These are phyloP conservation scores for Anguilla megastoma DNA, from an alignment of 2,797 vertebrate species.

Conservation along the genomic window DNA sequence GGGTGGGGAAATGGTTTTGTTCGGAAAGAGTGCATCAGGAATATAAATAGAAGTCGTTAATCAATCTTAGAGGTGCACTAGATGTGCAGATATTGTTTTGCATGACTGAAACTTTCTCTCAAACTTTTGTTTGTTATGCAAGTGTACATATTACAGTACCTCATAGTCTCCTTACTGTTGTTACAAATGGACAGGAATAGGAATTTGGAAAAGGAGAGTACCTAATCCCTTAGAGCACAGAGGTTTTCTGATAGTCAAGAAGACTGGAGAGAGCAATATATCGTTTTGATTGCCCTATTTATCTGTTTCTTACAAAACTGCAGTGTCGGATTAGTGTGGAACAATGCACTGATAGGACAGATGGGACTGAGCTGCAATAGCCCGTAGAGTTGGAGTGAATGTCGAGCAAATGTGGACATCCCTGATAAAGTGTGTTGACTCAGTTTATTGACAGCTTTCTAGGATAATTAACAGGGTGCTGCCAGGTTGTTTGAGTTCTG, in stretches of 20 bases:
- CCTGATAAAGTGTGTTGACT: neutral
- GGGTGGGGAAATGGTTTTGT: neutral
- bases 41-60: conserved; percentile 25
- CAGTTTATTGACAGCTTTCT: neutral
- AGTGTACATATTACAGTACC: neutral
- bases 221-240: neutral
- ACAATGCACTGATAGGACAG: neutral
- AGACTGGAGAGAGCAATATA: neutral
- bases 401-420: neutral
- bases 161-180: neutral
- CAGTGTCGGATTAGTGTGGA: neutral
- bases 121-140: neutral
- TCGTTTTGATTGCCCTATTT: neutral
- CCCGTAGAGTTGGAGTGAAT: neutral
- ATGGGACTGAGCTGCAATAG: neutral
- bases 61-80: neutral
- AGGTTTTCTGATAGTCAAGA: neutral
- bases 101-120: neutral
- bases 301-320: neutral
- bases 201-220: neutral
- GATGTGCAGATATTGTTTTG: conserved; percentile 11
- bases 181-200: neutral
- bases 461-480: neutral
- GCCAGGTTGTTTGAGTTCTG: neutral
- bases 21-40: neutral